Base-by-base conservation (phyloP, 1,140 invertebrate genomes). In the Drosophila dunni region DNA sequence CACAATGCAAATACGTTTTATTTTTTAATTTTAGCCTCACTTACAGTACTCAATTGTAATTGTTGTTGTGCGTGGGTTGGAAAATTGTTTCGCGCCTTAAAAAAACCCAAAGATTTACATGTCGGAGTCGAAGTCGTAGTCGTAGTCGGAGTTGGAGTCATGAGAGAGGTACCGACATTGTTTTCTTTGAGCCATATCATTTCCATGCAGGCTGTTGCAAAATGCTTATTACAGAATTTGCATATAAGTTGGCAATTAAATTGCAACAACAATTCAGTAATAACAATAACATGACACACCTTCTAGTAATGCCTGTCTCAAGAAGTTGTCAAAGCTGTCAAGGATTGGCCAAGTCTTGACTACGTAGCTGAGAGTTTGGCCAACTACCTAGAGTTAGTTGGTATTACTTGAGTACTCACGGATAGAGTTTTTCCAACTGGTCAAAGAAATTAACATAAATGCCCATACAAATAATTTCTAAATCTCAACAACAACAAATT, bases 211-310 rank as follows among this genome's bases (percentile, higher is more conserved):
- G 57, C 57, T 33, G 50, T 11, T 4, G 34, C 46, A 40, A 50
- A 77, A 88, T 88, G 76, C 72, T 79, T 82, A 88, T 86, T 86
- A 86, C 65, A 69, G 53, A 64, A 89, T 89, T 89, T 90, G 75
- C 84, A 89, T 89, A 89, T 62, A 84, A 89, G 80, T 84, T 84
- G 81, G 81, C 85, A 89, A 89, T 89, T 89, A 89, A 89, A 81
- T 79, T 69, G 76, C 76, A 69, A 71, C 56, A 66, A 66, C 53
- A 42, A 51, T 45, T n/a, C 42, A 57, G 20, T 13, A 61, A 78
- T 70, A 64, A 66, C 57, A 69, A 74, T 60, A 62, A 69, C 40
- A 70, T 74, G 83, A 62, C 83, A 83, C 83, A 72, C 83, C 82
- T 79, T 46, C 38, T 42, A 15, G 7, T 48, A 9, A 3, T 24